These are phyloP conservation scores for Toxonevra muliebris DNA, from an alignment of 2,888 invertebrate species.

Conservation along the genomic window DNA sequence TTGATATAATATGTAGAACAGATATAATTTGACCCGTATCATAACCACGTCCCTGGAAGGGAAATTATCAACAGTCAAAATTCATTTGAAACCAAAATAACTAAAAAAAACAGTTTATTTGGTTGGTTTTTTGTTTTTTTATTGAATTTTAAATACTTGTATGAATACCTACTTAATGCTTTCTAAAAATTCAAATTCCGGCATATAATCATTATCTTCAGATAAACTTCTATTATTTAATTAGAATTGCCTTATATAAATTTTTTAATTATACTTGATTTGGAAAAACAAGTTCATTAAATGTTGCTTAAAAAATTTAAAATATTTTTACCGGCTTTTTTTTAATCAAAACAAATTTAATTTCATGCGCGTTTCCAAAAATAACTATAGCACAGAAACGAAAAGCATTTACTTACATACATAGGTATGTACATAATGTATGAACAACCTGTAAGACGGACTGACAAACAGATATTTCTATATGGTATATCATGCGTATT, in stretches of 20 bases:
- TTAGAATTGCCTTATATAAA: background rate
- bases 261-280: background rate
- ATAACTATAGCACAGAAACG: slow-evolving; percentile 1
- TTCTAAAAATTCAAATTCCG: background rate
- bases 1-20: too few relatives aligned
- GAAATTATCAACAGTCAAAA: too few relatives aligned
- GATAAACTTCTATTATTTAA: slow-evolving; percentile 5
- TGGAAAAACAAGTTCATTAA: background rate
- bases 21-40: too few relatives aligned
- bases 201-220: background rate
- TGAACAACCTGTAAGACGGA: background rate
- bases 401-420: too few relatives aligned
- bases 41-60: too few relatives aligned
- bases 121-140: too few relatives aligned
- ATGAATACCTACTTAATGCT: background rate
- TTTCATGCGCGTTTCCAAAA: slow-evolving; percentile 3
- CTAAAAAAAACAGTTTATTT: too few relatives aligned
- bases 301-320: background rate
- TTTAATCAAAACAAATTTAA: background rate
- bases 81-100: too few relatives aligned
- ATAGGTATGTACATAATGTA: background rate
- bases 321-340: slow-evolving; percentile 2
- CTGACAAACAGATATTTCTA: background rate
- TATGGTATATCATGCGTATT: too few relatives aligned
- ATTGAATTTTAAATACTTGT: background rate